Percentiles rank a stretch among this genome's conserved stretches.
Conservation (phyloP, 2,888 invertebrate species). For the Monochamus alternatus region DNA sequence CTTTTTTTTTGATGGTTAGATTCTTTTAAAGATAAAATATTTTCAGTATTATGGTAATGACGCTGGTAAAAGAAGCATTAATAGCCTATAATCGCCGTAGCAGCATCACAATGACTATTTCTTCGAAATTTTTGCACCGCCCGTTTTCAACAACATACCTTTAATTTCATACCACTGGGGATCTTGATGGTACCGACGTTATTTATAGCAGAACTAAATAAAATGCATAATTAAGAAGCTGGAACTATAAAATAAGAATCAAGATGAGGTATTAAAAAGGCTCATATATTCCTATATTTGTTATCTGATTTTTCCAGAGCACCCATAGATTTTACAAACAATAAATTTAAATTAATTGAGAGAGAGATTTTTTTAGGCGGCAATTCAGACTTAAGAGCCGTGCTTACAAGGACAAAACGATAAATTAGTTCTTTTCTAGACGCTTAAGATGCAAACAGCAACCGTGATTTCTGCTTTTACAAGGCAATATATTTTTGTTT, state of each 20-base stretch:
- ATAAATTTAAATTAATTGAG: conserved; percentile 8
- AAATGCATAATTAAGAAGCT: conserved; percentile 22
- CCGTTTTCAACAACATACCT: background rate
- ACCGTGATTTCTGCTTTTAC: no score
- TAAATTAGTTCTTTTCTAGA: background rate
- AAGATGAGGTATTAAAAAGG: conserved; percentile 20
- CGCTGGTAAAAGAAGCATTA: no score
- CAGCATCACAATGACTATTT: no score
- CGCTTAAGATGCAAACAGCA: no score
- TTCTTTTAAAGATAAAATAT: no score
- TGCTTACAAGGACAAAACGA: background rate
- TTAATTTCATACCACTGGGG: background rate
- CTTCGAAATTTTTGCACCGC: no score
- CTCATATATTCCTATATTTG: conserved; percentile 14
- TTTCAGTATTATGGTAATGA: no score
- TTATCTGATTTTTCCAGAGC: conserved; percentile 24
- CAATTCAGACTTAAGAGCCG: conserved; percentile 2
- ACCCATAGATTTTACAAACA: conserved; percentile 25
- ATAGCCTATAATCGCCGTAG: no score
- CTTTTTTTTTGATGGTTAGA: no score
- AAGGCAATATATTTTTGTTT: no score
- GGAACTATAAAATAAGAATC: conserved; percentile 25
- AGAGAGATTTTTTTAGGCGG: background rate
- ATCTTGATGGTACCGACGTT: conserved; percentile 2
- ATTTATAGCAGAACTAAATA: conserved; percentile 17